A percentile compares a stretch with the other conserved stretches of the same genome.
phyloP scores from a whole-genome alignment of 1,140 invertebrate species.

The Lethocerus indicus region DNA sequence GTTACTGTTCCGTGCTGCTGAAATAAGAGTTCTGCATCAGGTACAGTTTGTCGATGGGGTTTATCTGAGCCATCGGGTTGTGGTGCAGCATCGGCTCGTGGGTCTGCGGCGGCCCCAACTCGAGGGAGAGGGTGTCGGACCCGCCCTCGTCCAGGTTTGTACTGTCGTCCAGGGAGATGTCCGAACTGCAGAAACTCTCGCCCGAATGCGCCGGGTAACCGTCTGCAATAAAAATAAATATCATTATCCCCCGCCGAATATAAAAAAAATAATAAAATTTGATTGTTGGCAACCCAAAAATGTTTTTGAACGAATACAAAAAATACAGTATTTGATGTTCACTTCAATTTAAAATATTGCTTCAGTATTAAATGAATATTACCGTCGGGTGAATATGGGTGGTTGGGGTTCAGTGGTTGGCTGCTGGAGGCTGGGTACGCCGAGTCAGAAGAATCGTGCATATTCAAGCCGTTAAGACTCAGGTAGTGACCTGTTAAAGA shows the following conservation, averaged over 20 bases:
- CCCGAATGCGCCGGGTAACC: constrained; percentile 64
- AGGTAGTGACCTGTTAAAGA: constrained; percentile 39
- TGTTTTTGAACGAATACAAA: neutral
- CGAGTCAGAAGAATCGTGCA: constrained; percentile 28
- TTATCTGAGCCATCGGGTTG: constrained; percentile 38
- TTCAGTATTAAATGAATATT: constrained; percentile 23
- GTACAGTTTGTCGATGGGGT: constrained; percentile 94
- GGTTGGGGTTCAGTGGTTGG: constrained; percentile 68
- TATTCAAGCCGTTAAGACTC: constrained; percentile 28
- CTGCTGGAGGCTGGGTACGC: constrained; percentile 16
- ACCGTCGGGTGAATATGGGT: constrained; percentile 79
- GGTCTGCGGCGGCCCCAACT: constrained; percentile 28
- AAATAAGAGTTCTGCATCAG: constrained; percentile 96
- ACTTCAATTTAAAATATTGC: neutral
- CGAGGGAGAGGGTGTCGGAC: constrained; percentile 56
- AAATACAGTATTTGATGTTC: neutral
- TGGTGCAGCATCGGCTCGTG: constrained; percentile 19
- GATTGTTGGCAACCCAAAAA: too few species aligned
- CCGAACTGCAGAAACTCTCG: constrained; percentile 78
- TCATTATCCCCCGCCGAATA: too few species aligned
- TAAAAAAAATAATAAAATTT: neutral
- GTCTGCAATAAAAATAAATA: constrained; percentile 36
- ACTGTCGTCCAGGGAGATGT: constrained; percentile 70
- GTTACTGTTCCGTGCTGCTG: constrained; percentile 26
- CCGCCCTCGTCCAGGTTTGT: constrained; percentile 58